These are phyloP conservation scores for Ciconia boyciana DNA, from an alignment of 2,113 vertebrate genomes.

Conservation along the genomic window DNA sequence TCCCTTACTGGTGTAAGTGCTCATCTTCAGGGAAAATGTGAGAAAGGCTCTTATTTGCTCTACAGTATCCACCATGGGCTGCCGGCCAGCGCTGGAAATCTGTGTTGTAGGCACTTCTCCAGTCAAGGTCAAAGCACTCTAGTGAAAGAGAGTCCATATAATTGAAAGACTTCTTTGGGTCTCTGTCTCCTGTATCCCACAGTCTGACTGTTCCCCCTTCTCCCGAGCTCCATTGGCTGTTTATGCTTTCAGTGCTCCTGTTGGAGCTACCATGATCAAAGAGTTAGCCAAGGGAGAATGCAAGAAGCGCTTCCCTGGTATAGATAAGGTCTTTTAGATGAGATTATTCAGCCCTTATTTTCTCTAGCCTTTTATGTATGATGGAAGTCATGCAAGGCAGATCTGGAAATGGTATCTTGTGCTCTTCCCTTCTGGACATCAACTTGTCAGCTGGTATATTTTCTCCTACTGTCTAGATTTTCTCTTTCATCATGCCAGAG, in stretches of 20 bases:
- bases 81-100: neutral
- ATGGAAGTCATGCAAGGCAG: neutral
- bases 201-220: neutral
- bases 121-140: neutral
- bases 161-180: neutral
- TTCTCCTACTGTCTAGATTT: neutral
- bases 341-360: neutral
- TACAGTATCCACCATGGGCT: neutral
- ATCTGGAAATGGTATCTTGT: neutral
- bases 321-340: neutral
- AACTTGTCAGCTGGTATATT: neutral
- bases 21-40: neutral
- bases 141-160: neutral
- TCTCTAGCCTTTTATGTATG: neutral
- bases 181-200: neutral
- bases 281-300: neutral
- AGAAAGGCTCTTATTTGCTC: neutral
- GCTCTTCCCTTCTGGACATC: neutral
- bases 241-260: neutral
- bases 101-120: constrained; percentile 16
- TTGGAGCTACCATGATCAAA: accelerated
- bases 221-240: accelerated
- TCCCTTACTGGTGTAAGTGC: constrained; percentile 24
- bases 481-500: neutral
- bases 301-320: neutral